Percentiles rank a stretch among this genome's conserved stretches.
Conservation (phyloP, 2,113 vertebrate genomes). For the Cranoglanis bouderius region DNA sequence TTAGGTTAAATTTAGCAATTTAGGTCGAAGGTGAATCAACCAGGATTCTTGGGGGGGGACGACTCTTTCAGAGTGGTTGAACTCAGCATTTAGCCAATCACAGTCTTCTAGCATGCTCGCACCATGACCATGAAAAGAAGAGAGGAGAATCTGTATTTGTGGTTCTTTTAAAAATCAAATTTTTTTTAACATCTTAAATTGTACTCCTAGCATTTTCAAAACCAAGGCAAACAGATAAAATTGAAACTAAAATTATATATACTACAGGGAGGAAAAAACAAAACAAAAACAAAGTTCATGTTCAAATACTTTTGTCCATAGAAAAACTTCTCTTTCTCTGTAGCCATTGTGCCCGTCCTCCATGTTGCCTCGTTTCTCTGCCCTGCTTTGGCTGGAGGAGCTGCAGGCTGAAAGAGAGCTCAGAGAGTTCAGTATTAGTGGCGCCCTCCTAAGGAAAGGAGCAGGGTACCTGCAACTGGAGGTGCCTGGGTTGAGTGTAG, state of each 20-base stretch:
- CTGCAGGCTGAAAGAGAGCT: constrained; percentile 81
- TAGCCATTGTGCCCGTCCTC: constrained; percentile 79
- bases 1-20: not conserved
- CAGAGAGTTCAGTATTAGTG: constrained; percentile 78
- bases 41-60: too few relatives aligned
- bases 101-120: not conserved
- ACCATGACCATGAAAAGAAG: not conserved
- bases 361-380: constrained; percentile 79
- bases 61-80: not conserved
- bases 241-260: not conserved
- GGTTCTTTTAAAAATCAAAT: not conserved
- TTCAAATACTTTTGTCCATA: not conserved
- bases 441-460: constrained; percentile 79
- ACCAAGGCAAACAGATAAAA: not conserved
- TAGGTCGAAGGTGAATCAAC: not conserved
- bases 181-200: not conserved
- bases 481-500: constrained; percentile 83
- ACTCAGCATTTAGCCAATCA: not conserved
- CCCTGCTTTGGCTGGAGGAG: constrained; percentile 93
- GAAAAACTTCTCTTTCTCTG: not conserved
- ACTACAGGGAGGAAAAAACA: too few relatives aligned
- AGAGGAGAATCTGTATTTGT: not conserved
- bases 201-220: not conserved
- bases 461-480: constrained; percentile 78
- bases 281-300: not conserved